Evolutionary conservation across 1,140 invertebrate genomes (phyloP), one percentile per base, ranked within the genome.

Genomic region (Mactra quadrangularis): DNA sequence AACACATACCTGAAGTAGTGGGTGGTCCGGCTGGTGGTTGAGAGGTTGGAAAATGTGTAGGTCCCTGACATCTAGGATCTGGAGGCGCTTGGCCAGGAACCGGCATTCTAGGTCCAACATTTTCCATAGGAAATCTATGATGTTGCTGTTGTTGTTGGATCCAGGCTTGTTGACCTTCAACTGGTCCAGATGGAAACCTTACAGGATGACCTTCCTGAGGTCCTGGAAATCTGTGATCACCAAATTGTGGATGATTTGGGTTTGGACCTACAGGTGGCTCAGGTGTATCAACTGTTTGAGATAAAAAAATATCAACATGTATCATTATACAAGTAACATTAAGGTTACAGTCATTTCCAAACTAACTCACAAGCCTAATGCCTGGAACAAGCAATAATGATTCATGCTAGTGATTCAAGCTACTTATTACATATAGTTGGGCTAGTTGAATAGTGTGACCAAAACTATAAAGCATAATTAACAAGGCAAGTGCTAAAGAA

Each of bases 71-170:
- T 17, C 77, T 70, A 15, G 38, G 53, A 9, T 31, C 47, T 27
- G 38, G 41, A n/a, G n/a, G n/a, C 50, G n/a, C 57, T 57, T n/a
- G 27, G 7, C 45, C 71, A 71, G 53, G 52, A 47, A 66, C 33
- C 60, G 82, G 68, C 84, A 87, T 55, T 38, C 79, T 62, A 7
- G 78, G 77, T 22, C 85, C 84, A 33, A 85, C 75, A 35, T 55
- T 55, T 60, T 89, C 87, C 45, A 83, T 78, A 13, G 87, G 83
- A 45, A 85, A 79, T 62, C 85, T 76, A 35, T 71, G 33, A n/a
- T 77, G 62, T 31, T 59, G 55, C 19, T 35, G 59, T 31, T 60
- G 64, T 29, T 68, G 79, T 50, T 74, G 79, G 27, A 77, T n/a
- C 57, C 74, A 62, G n/a, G 57, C 70, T n/a, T 55, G 70, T 50